A percentile compares a stretch with the other conserved stretches of the same genome.
Conservation (phyloP, 2,888 invertebrate genomes). For the Dorcus parallelipipedus region DNA sequence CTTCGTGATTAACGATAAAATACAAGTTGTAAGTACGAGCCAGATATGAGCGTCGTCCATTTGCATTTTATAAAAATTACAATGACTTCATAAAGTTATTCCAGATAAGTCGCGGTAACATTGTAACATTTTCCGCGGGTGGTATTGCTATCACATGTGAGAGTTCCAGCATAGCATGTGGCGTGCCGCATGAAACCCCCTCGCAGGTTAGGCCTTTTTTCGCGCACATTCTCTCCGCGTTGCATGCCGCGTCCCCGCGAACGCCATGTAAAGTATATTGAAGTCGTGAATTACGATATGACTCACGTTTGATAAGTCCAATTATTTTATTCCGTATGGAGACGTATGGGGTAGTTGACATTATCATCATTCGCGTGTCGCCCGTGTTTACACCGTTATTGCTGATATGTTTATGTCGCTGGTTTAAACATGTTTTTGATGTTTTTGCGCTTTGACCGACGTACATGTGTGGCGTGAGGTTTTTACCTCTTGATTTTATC, state of each 20-base stretch:
- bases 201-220: slow-evolving; percentile 18
- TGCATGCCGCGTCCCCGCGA: slow-evolving; percentile 20
- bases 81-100: neutral
- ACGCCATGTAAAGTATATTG: slow-evolving; percentile 30
- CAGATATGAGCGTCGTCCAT: neutral
- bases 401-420: slow-evolving; percentile 4
- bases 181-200: slow-evolving; percentile 19
- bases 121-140: slow-evolving; percentile 14
- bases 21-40: too few species aligned
- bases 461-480: neutral
- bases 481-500: neutral
- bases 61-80: slow-evolving; percentile 1
- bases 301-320: slow-evolving; percentile 30
- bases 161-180: slow-evolving; percentile 19
- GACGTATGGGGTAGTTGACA: slow-evolving; percentile 29
- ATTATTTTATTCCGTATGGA: slow-evolving; percentile 26
- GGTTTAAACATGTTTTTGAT: neutral
- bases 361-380: slow-evolving; percentile 28
- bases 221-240: slow-evolving; percentile 10
- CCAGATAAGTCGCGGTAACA: neutral
- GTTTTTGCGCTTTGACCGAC: neutral
- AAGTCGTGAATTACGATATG: slow-evolving; percentile 20
- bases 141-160: slow-evolving; percentile 23
- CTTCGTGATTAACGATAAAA: too few species aligned
- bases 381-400: slow-evolving; percentile 24